phyloP scores from a whole-genome alignment of 2,888 invertebrate genomes.

The Drymonia ruficornis region DNA sequence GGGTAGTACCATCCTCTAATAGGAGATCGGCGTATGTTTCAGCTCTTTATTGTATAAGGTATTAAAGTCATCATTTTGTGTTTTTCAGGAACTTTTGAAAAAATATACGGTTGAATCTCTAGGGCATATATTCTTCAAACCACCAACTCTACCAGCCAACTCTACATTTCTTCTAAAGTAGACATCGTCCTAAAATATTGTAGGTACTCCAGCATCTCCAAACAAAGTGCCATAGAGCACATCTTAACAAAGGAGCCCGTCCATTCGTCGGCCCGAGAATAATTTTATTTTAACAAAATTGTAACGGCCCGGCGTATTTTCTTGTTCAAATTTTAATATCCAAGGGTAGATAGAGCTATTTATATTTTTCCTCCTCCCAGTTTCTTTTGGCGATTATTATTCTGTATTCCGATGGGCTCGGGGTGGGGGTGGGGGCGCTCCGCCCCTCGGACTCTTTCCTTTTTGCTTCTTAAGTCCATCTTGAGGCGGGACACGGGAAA shows the following conservation, averaged over 20 bases:
- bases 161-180: neutral
- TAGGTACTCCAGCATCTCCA: neutral
- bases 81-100: too few species aligned
- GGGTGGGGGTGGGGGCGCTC: slow-evolving; percentile 48
- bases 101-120: too few species aligned
- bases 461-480: slow-evolving; percentile 86
- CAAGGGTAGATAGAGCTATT: slow-evolving; percentile 76
- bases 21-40: too few species aligned
- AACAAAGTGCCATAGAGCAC: slow-evolving; percentile 3
- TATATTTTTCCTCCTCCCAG: slow-evolving; percentile 81
- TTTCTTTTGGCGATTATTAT: slow-evolving; percentile 85
- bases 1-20: too few species aligned
- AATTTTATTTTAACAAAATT: slow-evolving; percentile 78
- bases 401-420: slow-evolving; percentile 80
- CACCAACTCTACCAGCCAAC: too few species aligned
- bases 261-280: slow-evolving; percentile 50
- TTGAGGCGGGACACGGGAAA: slow-evolving; percentile 66
- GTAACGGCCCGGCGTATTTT: slow-evolving; percentile 60
- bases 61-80: too few species aligned
- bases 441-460: slow-evolving; percentile 82
- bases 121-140: too few species aligned
- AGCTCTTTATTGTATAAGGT: too few species aligned
- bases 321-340: slow-evolving; percentile 83
- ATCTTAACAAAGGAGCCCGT: slow-evolving; percentile 1
- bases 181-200: neutral